Base-by-base conservation (phyloP, 2,888 invertebrate species). In the Heliothis peltigera region DNA sequence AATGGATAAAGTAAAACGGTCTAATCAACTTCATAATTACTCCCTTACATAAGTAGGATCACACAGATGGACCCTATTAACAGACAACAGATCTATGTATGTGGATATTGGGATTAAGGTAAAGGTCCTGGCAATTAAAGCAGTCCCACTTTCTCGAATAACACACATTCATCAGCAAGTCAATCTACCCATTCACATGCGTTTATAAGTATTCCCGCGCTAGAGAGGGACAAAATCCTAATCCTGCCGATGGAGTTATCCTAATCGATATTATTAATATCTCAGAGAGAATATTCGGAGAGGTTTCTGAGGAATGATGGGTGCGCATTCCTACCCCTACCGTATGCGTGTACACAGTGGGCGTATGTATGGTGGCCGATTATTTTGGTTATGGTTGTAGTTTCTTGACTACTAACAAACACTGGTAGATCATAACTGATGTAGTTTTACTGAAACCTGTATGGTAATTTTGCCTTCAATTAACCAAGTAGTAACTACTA, bases 201-300 rank as follows among this genome's bases (percentile, higher is more conserved):
- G 54, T 39, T 64, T 64, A 49, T 64, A 76, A 58, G 53, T 66
- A 56, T 66, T 55, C 52, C 48, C 39, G 17, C 3, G 12, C 48
- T 62, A 46, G 64, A 71, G 48, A 52, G 78, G 67, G 79, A 77
- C 80, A 70, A 65, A 67, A 69, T 58, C 35, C 48, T 60, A 77
- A 67, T 74, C 57, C 69, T 52, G 42, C 55, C 54, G 55, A 73
- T 71, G 64, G 75, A 77, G 75, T 75, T 80, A 75, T 67, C 53
- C 28, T 62, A 70, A 80, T 79, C 81, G 81, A 79, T 80, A 79
- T 70, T 79, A 79, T 78, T 79, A 79, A 79, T 79, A 79, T 79
- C 72, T 66, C 25, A 57, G 62, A 64, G 65, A 56, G 66, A 73
- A 75, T 75, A 65, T 80, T 72, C 48, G 62, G 75, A 53, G 51